Evolutionary conservation across 2,888 invertebrate genomes (phyloP), one percentile per base, ranked within the genome.

Genomic region (Podotricha telesiphe): DNA sequence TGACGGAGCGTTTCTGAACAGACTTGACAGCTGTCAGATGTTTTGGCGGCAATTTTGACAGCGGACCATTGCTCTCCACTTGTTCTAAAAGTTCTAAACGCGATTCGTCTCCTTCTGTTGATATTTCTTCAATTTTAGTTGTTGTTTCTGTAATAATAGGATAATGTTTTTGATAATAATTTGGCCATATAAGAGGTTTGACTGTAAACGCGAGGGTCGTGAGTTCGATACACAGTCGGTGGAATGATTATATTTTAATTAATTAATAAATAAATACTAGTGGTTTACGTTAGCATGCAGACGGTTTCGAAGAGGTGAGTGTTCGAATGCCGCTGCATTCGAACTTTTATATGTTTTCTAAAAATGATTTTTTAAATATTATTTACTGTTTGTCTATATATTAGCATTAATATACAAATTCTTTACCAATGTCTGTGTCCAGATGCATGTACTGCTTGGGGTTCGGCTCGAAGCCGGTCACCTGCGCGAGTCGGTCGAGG

Each of bases 401-500:
- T 34, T 7, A 7, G 3, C 34, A 7, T 34, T 34, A 5, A 34
- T 34, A 37, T 6, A 37, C 7, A 11, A 37, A 53, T 17, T 0
- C 0, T 11, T 13, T 69, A 80, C 82, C 65, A 40, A 37, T 58
- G 19, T 72, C 73, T 2, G 72, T 72, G 17, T 66, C 55, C 17
- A 77, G 71, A 64, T 28, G 3, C 28, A 28, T 28, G 28, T 78
- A 78, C 0, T 72, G 69, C 7, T 74, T 73, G 0, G 80, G 78
- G 0, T 80, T 70, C 0, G 89, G 86, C 20, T 85, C 84, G 78
- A 82, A 91, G 0, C 90, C 91, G 0, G 91, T 91, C 63, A 86
- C 81, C 2, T 78, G 76, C 15, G 92, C 91, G 63, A 92, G 79
- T 11, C 85, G 80, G 75, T 91, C 91, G 65, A 92, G 77, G 77